Percentiles rank a stretch among this genome's conserved stretches.
These are phyloP conservation scores for Istiophorus platypterus DNA, from an alignment of 2,113 vertebrate species.

Conservation along the genomic window DNA sequence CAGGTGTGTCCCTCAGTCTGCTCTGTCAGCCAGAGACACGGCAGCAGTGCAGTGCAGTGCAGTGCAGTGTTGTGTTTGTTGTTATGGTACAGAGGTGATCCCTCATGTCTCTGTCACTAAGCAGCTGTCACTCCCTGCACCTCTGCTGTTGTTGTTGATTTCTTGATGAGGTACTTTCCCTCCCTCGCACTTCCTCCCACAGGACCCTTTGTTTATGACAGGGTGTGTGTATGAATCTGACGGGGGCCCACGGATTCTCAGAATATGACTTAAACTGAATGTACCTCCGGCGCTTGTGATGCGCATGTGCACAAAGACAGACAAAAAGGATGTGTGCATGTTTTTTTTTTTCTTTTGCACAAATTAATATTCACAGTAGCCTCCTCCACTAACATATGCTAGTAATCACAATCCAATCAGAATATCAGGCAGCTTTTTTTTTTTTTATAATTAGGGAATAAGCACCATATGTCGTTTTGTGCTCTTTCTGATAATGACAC, in stretches of 20 bases:
- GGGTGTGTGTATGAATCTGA: conserved; percentile 40
- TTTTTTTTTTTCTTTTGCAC: background rate
- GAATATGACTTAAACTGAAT: conserved; percentile 33
- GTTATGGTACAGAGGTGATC: conserved; percentile 67
- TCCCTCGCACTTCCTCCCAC: conserved; percentile 78
- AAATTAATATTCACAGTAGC: background rate
- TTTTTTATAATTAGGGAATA: no score
- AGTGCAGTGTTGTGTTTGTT: conserved; percentile 22
- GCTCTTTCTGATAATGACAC: background rate
- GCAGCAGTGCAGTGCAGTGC: background rate
- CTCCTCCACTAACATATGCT: background rate
- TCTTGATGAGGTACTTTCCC: conserved; percentile 75
- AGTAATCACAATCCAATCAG: background rate
- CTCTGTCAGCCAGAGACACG: background rate
- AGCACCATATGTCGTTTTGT: background rate
- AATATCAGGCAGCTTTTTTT: background rate
- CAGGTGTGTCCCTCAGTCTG: background rate
- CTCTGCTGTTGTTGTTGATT: conserved; percentile 76
- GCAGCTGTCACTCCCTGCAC: conserved; percentile 73
- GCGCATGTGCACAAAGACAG: background rate
- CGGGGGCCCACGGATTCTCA: conserved; percentile 51
- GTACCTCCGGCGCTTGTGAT: background rate
- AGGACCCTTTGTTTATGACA: conserved; percentile 71
- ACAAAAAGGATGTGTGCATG: background rate
- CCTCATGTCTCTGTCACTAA: conserved; percentile 57